These are phyloP conservation scores for Gymnoscopelus microlampas DNA, from an alignment of 2,797 vertebrate genomes.

Conservation along the genomic window DNA sequence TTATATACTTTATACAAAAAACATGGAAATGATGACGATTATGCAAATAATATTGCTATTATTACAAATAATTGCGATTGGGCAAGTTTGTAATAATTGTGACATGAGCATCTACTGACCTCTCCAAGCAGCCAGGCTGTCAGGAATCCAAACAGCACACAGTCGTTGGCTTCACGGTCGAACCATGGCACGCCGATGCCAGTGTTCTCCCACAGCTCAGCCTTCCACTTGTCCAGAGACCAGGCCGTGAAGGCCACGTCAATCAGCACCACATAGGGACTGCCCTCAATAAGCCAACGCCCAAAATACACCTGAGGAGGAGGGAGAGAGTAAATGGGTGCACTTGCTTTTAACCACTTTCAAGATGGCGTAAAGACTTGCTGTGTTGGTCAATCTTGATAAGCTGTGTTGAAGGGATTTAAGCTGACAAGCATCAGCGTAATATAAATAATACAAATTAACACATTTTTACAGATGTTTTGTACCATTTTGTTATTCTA, in stretches of 20 bases:
- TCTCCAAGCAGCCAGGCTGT: constrained; percentile 94
- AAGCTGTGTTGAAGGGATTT: no score
- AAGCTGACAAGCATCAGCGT: no score
- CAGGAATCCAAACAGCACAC: constrained; percentile 92
- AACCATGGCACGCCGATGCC: constrained; percentile 92
- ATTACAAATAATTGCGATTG: not conserved
- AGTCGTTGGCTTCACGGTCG: constrained; percentile 92
- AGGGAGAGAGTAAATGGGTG: not conserved
- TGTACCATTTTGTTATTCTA: no score
- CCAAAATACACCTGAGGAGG: constrained; percentile 89
- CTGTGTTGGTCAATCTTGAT: no score
- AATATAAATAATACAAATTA: no score
- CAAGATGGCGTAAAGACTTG: no score
- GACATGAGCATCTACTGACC: constrained; percentile 72
- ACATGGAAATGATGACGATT: no score
- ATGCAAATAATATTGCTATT: no score
- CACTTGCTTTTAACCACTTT: no score
- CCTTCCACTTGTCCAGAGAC: constrained; percentile 94
- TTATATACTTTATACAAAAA: not conserved
- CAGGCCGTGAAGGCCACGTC: constrained; percentile 91
- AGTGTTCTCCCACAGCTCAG: constrained; percentile 90
- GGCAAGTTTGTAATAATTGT: not conserved
- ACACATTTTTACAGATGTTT: no score
- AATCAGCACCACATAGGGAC: constrained; percentile 91
- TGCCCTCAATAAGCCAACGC: constrained; percentile 93